Conservation (phyloP, 2,888 invertebrate species). For the Drosophila meridiana region DNA sequence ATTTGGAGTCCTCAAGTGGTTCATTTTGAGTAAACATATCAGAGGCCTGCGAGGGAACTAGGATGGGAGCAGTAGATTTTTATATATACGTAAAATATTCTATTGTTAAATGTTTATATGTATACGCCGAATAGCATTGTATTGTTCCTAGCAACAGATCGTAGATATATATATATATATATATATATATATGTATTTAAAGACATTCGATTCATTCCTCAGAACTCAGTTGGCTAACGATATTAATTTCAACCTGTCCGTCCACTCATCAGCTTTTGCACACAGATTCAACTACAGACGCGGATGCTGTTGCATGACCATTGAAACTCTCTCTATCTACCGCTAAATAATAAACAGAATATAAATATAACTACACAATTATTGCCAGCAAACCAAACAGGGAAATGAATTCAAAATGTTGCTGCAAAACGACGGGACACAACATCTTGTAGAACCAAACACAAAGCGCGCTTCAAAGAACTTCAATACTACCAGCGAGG, state of each 20-base stretch:
- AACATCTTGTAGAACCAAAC: slow-evolving; percentile 25
- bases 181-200: slow-evolving; percentile 2
- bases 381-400: slow-evolving; percentile 34
- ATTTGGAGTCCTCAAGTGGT: slow-evolving; percentile 36
- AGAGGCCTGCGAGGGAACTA: slow-evolving; percentile 32
- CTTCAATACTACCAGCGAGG: slow-evolving; percentile 73
- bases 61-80: slow-evolving; percentile 24
- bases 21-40: slow-evolving; percentile 61
- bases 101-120: slow-evolving; percentile 16
- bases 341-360: slow-evolving; percentile 24
- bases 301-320: slow-evolving; percentile 34
- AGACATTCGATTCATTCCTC: slow-evolving; percentile 7
- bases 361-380: slow-evolving; percentile 38
- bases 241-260: slow-evolving; percentile 72
- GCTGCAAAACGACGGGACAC: slow-evolving; percentile 29
- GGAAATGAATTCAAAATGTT: slow-evolving; percentile 73
- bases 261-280: slow-evolving; percentile 68
- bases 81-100: slow-evolving; percentile 17
- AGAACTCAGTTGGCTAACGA: slow-evolving; percentile 35
- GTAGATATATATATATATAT: slow-evolving; percentile 9
- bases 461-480: slow-evolving; percentile 44
- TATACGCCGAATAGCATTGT: slow-evolving; percentile 43
- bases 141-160: slow-evolving; percentile 66
- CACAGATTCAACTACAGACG: slow-evolving; percentile 28
- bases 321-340: slow-evolving; percentile 45